Evolutionary conservation across 1,140 invertebrate genomes (phyloP).

Genomic region (Berghia stephanieae): DNA sequence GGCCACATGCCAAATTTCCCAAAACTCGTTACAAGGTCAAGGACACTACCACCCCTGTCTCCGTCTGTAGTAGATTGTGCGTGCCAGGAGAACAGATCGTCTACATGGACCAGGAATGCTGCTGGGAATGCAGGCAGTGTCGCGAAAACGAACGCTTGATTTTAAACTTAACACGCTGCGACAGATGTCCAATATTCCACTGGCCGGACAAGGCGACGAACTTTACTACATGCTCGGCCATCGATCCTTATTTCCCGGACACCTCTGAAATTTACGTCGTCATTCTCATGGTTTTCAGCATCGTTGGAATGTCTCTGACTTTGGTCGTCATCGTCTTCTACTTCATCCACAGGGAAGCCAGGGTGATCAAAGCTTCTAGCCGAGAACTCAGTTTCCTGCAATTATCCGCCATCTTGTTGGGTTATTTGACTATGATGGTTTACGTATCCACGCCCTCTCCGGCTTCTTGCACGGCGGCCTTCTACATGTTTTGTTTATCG

Average conservation of each 20-base stretch:
- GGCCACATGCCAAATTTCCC: background rate
- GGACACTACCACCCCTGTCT: slow-evolving; percentile 22
- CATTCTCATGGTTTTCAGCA: slow-evolving; percentile 68
- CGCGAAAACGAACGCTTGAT: slow-evolving; percentile 41
- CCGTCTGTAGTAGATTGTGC: slow-evolving; percentile 38
- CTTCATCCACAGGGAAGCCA: slow-evolving; percentile 82
- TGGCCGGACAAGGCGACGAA: slow-evolving; percentile 65
- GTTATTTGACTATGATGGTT: slow-evolving; percentile 87
- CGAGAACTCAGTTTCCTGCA: slow-evolving; percentile 89
- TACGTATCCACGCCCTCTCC: slow-evolving; percentile 75
- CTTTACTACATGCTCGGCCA: slow-evolving; percentile 69
- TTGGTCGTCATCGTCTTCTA: slow-evolving; percentile 72
- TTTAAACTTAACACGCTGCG: slow-evolving; percentile 40
- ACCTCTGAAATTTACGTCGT: slow-evolving; percentile 52
- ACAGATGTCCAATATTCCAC: slow-evolving; percentile 33
- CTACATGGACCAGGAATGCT: slow-evolving; percentile 18
- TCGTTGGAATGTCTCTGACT: slow-evolving; percentile 66
- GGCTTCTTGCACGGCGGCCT: slow-evolving; percentile 66
- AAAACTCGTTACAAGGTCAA: background rate
- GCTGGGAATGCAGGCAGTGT: slow-evolving; percentile 36
- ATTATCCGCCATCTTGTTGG: slow-evolving; percentile 85
- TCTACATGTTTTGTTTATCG: slow-evolving; percentile 81
- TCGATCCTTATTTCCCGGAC: slow-evolving; percentile 36
- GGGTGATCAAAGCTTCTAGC: slow-evolving; percentile 89
- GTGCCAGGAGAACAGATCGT: slow-evolving; percentile 22